These are phyloP conservation scores for Microtus californicus DNA, from an alignment of 2,797 vertebrate species.

Conservation along the genomic window DNA sequence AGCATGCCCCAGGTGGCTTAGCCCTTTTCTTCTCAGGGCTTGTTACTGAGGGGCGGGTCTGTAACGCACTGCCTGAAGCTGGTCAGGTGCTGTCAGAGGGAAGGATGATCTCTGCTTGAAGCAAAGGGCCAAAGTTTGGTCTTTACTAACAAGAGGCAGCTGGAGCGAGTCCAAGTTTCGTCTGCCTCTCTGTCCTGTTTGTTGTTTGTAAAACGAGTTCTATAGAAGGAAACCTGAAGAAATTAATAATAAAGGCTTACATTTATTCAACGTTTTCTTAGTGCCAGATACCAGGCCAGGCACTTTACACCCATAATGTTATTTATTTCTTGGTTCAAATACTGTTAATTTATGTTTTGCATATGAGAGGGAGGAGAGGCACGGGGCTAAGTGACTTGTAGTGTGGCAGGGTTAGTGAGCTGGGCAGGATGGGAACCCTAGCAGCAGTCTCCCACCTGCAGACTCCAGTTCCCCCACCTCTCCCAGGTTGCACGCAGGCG, in stretches of 20 bases:
- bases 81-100: no score
- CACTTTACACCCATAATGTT: neutral
- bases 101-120: neutral
- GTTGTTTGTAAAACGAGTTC: neutral
- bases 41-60: neutral
- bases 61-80: neutral
- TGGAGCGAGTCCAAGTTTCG: neutral
- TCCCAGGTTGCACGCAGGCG: neutral
- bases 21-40: neutral
- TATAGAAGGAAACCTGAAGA: neutral
- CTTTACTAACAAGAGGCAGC: neutral
- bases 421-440: neutral
- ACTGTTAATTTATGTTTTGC: neutral
- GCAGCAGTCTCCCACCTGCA: no score
- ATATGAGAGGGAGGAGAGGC: neutral
- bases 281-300: neutral
- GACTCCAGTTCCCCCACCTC: neutral
- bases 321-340: neutral
- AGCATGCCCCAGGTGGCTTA: neutral
- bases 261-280: neutral
- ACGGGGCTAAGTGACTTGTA: neutral
- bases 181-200: neutral
- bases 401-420: neutral
- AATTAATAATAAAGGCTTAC: neutral
- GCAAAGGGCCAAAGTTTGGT: neutral